Percentiles rank a stretch among this genome's conserved stretches.
These are phyloP conservation scores for Aelia acuminata DNA, from an alignment of 2,888 invertebrate genomes.

Conservation along the genomic window DNA sequence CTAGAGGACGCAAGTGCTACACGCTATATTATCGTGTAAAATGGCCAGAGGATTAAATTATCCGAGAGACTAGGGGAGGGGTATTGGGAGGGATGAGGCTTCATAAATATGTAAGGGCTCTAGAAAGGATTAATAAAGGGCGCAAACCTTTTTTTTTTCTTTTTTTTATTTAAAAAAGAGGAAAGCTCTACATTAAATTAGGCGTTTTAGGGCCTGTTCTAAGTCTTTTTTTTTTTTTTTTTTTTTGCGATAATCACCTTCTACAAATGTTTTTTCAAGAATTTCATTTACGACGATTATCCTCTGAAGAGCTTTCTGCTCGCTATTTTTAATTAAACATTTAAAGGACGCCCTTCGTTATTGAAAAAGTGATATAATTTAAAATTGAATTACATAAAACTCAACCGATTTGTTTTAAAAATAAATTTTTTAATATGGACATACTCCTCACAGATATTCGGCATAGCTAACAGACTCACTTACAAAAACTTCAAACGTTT, in stretches of 20 bases:
- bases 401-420: too few species aligned
- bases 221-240: neutral
- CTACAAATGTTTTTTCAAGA: neutral
- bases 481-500: too few species aligned
- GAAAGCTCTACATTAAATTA: neutral
- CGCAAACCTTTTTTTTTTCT: neutral
- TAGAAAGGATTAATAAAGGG: neutral
- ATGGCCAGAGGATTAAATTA: constrained; percentile 1
- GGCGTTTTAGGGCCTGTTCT: neutral
- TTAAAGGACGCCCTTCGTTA: too few species aligned
- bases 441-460: too few species aligned
- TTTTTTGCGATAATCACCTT: neutral
- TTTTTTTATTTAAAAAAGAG: neutral
- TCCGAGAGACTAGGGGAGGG: neutral
- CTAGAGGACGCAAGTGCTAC: neutral
- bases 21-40: neutral
- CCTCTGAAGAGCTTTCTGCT: neutral
- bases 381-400: too few species aligned
- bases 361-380: too few species aligned
- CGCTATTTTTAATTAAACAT: too few species aligned
- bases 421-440: too few species aligned
- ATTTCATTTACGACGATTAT: neutral
- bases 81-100: neutral
- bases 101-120: constrained; percentile 3
- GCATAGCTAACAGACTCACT: too few species aligned